Evolutionary conservation across 64 coral and sea anemone genomes (phyloP), one percentile per base, ranked within the genome.

Genomic region (Exaiptasia diaphana): DNA sequence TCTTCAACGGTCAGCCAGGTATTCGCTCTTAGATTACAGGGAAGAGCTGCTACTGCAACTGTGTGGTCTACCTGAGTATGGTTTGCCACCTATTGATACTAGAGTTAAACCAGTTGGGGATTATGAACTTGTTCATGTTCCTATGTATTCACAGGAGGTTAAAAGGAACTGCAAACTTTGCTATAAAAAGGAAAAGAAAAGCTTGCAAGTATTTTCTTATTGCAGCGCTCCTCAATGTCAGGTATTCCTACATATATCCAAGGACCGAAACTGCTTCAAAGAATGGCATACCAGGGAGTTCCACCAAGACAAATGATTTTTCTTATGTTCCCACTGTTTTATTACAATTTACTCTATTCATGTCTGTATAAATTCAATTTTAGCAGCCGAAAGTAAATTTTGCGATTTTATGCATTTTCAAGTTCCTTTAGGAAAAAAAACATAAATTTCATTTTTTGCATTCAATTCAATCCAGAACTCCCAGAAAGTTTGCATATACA

Each of bases 1-100:
- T 5, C 71, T 90, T 43, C 48, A 77, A 3, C 2, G 60, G 22
- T 73, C 55, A 55, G 4, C 59, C 17, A 67, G 29, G 30, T 83
- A 57, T 64, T 83, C 69, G 10, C 46, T 83, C 36, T 27, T 32
- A 56, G 68, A 83, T 34, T 83, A 72, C 54, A 68, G 79, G 62
- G 79, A 90, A 38, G 87, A 90, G 34, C 71, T 90, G 3, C 20
- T 83, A 40, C 17, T 70, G 21, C 68, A 90, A 67, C 69, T 90
- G 41, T 73, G 67, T 65, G 79, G 57, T 45, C 64, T 90, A 68
- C 44, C 71, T 50, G 71, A 83, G 42, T 75, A 68, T 63, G 79
- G 24, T 41, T 41, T 55, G 33, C 71, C 78, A 37, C 87, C 79
- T 45, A 78, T 42, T 31, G 53, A 68, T 60, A 46, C 30, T 20